Conservation (phyloP, 2,888 invertebrate genomes). For the Phalangium opilio region DNA sequence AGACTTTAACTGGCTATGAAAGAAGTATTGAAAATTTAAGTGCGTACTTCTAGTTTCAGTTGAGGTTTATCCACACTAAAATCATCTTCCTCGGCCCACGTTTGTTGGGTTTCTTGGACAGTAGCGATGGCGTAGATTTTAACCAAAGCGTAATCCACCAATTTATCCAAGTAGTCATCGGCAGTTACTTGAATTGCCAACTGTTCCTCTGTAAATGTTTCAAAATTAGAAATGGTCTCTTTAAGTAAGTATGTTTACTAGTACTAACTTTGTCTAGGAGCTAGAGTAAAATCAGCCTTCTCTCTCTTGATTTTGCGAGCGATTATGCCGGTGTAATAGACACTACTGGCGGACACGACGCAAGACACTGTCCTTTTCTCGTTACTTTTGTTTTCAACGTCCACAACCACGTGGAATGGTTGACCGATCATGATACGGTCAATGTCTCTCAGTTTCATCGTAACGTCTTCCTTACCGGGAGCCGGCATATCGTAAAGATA, state of each 20-base stretch:
- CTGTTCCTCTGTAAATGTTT: slow-evolving; percentile 38
- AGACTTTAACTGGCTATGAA: not conserved
- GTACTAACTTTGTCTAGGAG: slow-evolving; percentile 40
- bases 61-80: slow-evolving; percentile 60
- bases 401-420: slow-evolving; percentile 48
- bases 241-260: not conserved
- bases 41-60: slow-evolving; percentile 46
- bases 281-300: slow-evolving; percentile 46
- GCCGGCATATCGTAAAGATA: slow-evolving; percentile 23
- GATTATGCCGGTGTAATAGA: slow-evolving; percentile 60
- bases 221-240: not conserved
- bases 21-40: not conserved
- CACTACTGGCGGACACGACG: slow-evolving; percentile 47
- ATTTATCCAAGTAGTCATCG: slow-evolving; percentile 50
- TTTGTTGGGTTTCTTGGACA: slow-evolving; percentile 63
- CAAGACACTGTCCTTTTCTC: slow-evolving; percentile 44
- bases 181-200: slow-evolving; percentile 45
- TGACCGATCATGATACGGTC: slow-evolving; percentile 49
- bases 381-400: slow-evolving; percentile 48
- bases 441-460: slow-evolving; percentile 45
- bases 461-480: slow-evolving; percentile 29
- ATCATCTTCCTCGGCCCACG: slow-evolving; percentile 68
- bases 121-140: slow-evolving; percentile 57
- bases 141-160: slow-evolving; percentile 52
- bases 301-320: slow-evolving; percentile 52